phyloP scores from a whole-genome alignment of 1,140 invertebrate species.

The Drosophila erecta region DNA sequence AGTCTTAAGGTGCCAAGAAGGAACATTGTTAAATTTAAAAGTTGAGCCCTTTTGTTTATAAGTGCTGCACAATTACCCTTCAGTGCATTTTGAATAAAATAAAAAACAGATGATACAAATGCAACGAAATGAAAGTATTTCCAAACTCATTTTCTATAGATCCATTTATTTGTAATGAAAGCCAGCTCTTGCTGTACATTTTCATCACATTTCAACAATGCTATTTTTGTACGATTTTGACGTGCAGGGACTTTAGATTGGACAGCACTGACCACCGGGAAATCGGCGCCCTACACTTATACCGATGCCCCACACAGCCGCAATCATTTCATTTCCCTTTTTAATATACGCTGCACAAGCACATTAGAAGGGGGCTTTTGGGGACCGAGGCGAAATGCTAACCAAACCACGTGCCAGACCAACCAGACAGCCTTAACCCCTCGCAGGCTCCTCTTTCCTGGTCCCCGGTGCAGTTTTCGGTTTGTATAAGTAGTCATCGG shows the following conservation, averaged over 20 bases:
- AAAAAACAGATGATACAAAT: too few species aligned
- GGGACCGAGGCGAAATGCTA: slow-evolving; percentile 24
- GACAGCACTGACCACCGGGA: slow-evolving; percentile 19
- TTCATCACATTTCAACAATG: too few species aligned
- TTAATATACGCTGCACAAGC: slow-evolving; percentile 82
- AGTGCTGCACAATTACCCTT: too few species aligned
- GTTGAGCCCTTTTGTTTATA: too few species aligned
- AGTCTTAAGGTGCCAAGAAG: too few species aligned
- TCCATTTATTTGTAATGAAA: too few species aligned
- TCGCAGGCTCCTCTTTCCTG: slow-evolving; percentile 2
- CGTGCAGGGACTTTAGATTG: too few species aligned
- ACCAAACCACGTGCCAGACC: slow-evolving; percentile 75
- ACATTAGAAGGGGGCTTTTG: slow-evolving; percentile 55
- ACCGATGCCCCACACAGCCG: slow-evolving; percentile 32
- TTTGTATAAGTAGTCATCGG: slow-evolving; percentile 79
- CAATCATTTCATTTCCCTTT: slow-evolving; percentile 82
- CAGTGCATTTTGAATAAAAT: too few species aligned
- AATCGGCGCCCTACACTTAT: slow-evolving; percentile 42
- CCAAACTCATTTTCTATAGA: too few species aligned
- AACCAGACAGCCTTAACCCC: slow-evolving; percentile 50
- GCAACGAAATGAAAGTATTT: too few species aligned
- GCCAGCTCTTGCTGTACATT: too few species aligned
- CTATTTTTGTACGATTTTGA: neutral
- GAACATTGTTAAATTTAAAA: neutral
- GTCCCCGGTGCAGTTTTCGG: slow-evolving; percentile 74